Evolutionary conservation across 2,797 vertebrate species (phyloP).

Genomic region (Tympanoctomys barrerae): DNA sequence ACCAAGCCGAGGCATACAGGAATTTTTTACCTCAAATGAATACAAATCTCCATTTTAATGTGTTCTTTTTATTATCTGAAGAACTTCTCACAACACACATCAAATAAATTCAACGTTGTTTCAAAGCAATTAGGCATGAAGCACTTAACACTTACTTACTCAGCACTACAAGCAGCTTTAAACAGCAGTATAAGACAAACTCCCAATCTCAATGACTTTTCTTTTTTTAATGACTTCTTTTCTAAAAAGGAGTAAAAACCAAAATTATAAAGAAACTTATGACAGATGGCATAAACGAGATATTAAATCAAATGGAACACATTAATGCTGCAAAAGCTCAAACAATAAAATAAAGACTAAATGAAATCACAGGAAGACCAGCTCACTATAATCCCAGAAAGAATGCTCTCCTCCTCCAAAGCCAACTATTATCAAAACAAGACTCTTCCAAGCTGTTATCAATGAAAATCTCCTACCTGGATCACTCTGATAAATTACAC

Average conservation of each 20-base stretch:
- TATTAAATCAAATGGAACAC: neutral
- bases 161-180: neutral
- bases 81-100: neutral
- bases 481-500: neutral
- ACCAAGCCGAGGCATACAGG: neutral
- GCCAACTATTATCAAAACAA: conserved; percentile 9
- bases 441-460: neutral
- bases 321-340: neutral
- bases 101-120: neutral
- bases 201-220: neutral
- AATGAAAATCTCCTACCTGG: conserved; percentile 28
- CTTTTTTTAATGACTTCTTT: neutral
- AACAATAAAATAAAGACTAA: conserved; percentile 39
- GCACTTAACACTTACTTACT: neutral
- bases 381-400: neutral
- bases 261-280: neutral
- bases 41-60: conserved; percentile 7
- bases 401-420: neutral
- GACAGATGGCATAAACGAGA: neutral
- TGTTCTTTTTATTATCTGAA: neutral
- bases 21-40: neutral
- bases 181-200: neutral
- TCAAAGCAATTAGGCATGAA: neutral
- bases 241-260: neutral
- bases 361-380: neutral